phyloP scores from a whole-genome alignment of 2,888 invertebrate genomes.

The Adela reaumurella region DNA sequence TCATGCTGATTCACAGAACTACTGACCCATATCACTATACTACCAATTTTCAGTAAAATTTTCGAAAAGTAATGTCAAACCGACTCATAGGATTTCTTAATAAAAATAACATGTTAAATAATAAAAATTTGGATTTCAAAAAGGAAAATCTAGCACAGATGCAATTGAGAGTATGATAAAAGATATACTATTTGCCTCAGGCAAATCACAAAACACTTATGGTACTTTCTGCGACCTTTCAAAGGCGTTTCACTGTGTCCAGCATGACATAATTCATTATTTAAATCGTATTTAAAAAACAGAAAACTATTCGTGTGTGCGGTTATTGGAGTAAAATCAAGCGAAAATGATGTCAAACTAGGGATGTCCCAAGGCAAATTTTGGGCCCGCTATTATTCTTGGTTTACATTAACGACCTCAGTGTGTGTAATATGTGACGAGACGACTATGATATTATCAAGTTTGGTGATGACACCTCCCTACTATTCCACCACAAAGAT shows the following conservation, averaged over 20 bases:
- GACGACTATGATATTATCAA: not conserved
- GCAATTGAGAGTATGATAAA: too few species aligned
- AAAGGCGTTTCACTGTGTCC: slow-evolving; percentile 1
- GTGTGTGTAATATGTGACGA: not conserved
- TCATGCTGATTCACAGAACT: slow-evolving; percentile 5
- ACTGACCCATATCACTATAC: slow-evolving; percentile 9
- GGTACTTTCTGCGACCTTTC: too few species aligned
- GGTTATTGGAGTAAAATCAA: not conserved
- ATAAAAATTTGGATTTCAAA: slow-evolving; percentile 9
- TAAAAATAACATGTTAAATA: slow-evolving; percentile 6
- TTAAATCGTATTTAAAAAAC: not conserved
- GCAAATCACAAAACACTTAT: too few species aligned
- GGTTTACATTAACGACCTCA: not conserved
- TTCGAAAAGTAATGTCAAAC: slow-evolving; percentile 7
- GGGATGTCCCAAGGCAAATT: not conserved
- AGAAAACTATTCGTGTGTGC: not conserved
- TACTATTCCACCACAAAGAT: not conserved
- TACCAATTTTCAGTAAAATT: slow-evolving; percentile 8
- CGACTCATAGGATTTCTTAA: slow-evolving; percentile 6
- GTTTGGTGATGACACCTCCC: not conserved
- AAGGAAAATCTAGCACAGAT: too few species aligned
- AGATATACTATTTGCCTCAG: too few species aligned
- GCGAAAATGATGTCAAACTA: not conserved
- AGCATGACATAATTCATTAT: slow-evolving; percentile 3
- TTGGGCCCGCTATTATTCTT: not conserved